Evolutionary conservation across 2,888 invertebrate genomes (phyloP).

Genomic region (Cerastis rubricosa): DNA sequence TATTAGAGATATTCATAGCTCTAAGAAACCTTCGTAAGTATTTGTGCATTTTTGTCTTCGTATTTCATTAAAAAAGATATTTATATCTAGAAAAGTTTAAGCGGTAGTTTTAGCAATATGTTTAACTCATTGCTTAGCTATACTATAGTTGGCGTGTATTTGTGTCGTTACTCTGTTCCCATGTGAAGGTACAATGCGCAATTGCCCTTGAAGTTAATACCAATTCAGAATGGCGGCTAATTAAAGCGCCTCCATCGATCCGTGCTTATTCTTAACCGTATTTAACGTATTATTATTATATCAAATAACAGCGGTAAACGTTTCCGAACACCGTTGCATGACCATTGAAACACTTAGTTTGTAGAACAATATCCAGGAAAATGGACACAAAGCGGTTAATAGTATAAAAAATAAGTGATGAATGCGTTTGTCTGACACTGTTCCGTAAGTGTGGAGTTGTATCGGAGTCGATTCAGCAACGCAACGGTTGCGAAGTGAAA

Average conservation of each 20-base stretch:
- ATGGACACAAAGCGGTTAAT: slow-evolving; percentile 32
- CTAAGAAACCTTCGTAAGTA: neutral
- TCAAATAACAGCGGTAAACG: slow-evolving; percentile 19
- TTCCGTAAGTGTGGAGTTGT: slow-evolving; percentile 57
- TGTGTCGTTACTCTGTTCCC: slow-evolving; percentile 49
- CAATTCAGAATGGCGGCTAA: slow-evolving; percentile 65
- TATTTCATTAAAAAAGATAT: neutral
- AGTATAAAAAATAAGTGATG: slow-evolving; percentile 42
- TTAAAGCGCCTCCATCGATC: slow-evolving; percentile 68
- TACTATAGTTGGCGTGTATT: slow-evolving; percentile 50
- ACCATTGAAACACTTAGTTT: slow-evolving; percentile 33
- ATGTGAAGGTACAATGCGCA: slow-evolving; percentile 61
- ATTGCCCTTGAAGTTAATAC: slow-evolving; percentile 71
- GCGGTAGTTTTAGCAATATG: neutral
- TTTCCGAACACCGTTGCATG: slow-evolving; percentile 32
- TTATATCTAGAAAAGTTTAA: neutral
- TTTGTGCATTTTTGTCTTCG: neutral
- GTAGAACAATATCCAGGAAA: slow-evolving; percentile 44
- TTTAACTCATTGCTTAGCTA: slow-evolving; percentile 23
- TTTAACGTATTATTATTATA: slow-evolving; percentile 25
- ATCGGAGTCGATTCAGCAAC: slow-evolving; percentile 60
- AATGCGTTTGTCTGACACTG: slow-evolving; percentile 60
- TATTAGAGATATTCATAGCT: neutral
- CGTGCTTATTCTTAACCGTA: slow-evolving; percentile 44
- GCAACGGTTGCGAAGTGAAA: slow-evolving; percentile 79